phyloP scores from a whole-genome alignment of 1,140 invertebrate genomes.

The Drosophila takahashii region DNA sequence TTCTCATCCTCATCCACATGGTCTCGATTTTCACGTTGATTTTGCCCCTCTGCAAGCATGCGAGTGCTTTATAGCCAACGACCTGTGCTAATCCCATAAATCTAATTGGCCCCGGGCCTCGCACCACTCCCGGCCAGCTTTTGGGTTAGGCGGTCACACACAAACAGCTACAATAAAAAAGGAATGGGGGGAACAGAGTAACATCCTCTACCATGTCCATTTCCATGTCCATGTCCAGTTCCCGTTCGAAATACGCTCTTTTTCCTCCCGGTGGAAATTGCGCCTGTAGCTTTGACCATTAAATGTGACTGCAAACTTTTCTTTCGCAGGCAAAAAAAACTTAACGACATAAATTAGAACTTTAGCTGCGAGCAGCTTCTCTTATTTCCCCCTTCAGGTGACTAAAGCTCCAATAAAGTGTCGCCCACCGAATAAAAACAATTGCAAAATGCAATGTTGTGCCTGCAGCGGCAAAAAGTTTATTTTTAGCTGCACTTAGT shows the following conservation, averaged over 20 bases:
- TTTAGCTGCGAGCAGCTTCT: conserved; percentile 27
- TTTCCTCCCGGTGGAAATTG: conserved; percentile 11
- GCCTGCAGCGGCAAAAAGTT: conserved; percentile 48
- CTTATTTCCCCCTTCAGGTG: conserved; percentile 24
- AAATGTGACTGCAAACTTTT: conserved; percentile 60
- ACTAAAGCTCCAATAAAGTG: conserved; percentile 7
- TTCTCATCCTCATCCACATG: conserved; percentile 4
- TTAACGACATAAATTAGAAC: conserved; percentile 73
- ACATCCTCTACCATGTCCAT: conserved; percentile 21
- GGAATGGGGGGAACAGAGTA: conserved; percentile 12
- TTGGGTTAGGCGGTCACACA: conserved; percentile 71
- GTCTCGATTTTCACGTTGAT: conserved; percentile 41
- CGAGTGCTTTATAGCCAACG: conserved; percentile 60
- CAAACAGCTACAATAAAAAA: neutral
- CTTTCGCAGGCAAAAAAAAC: conserved; percentile 29
- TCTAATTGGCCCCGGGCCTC: conserved; percentile 64
- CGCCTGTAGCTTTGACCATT: conserved; percentile 48
- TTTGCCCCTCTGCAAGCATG: conserved; percentile 37
- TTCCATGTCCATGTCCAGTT: conserved; percentile 37
- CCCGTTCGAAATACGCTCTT: conserved; percentile 5
- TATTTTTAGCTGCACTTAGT: conserved; percentile 46
- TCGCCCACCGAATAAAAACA: conserved; percentile 49
- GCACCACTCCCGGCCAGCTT: conserved; percentile 42
- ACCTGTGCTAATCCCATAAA: conserved; percentile 76
- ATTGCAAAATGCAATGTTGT: conserved; percentile 53